These are phyloP conservation scores for Drosophila albomicans DNA, from an alignment of 1,140 invertebrate species.

Conservation along the genomic window DNA sequence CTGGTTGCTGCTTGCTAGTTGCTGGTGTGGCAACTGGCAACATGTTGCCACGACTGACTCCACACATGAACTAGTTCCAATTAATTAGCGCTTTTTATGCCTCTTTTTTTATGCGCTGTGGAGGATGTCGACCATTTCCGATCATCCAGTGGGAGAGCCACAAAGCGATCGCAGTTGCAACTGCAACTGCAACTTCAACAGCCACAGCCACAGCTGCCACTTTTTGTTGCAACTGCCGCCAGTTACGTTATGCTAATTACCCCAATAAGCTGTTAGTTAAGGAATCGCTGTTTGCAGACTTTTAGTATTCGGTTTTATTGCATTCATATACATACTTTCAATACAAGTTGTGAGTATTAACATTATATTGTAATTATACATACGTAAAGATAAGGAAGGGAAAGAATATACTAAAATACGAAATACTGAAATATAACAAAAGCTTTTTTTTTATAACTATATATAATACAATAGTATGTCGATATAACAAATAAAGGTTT, in stretches of 20 bases:
- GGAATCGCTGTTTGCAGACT: no score
- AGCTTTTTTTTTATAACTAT: no score
- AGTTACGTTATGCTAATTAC: neutral
- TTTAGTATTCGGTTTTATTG: no score
- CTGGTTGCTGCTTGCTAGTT: conserved; percentile 8
- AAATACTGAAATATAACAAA: no score
- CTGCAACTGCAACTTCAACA: neutral
- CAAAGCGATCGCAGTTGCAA: neutral
- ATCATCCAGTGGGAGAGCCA: neutral
- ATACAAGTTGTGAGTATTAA: no score
- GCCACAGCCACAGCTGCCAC: neutral
- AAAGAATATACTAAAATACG: no score
- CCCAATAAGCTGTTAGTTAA: no score
- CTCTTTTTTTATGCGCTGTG: neutral
- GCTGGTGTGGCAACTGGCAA: conserved; percentile 19
- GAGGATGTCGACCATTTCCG: conserved; percentile 14
- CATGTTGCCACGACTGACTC: conserved; percentile 12
- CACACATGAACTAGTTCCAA: conserved; percentile 12
- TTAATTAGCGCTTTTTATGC: conserved; percentile 9
- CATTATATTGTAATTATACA: no score
- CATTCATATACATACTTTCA: no score
- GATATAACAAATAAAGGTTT: no score
- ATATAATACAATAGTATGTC: no score
- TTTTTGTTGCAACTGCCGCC: neutral
- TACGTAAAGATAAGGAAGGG: no score